Base-by-base conservation (phyloP, 2,888 invertebrate species). In the Rhimphoctona megacephalus region DNA sequence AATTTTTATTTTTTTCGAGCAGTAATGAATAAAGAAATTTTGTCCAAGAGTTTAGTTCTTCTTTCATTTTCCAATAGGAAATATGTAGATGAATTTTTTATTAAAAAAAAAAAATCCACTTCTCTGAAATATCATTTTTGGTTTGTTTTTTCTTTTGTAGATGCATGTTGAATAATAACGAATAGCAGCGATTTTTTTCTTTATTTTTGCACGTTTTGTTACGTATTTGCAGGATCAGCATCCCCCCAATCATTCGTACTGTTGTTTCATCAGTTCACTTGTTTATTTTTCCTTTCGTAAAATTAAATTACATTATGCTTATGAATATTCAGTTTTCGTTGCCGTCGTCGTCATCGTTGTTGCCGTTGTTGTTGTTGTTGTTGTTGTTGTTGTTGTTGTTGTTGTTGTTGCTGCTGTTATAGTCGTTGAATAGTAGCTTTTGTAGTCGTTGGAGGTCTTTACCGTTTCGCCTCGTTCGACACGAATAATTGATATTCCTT, bases 241-340 rank as follows among this genome's bases (percentile, higher is more conserved):
- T 30, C 2, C 19, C 14, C 57, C 54, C 22, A 5, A 61, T 61
- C 11, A 61, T 61, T 61, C 61, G 30, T 30, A 17, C 17, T 61
- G 61, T 30, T 30, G 30, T 61, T 30, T 30, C 61, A 61, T 61
- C 61, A 30, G 61, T 30, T 61, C 69, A 25, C 73, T 83, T 86
- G 77, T 69, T 70, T 74, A 73, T 73, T 76, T 70, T 76, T 17
- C 14, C 25, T 43, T 80, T 49, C 52, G 72, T 81, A 14, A 46
- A 81, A 77, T 85, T 33, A 11, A 54, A 64, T 70, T 83, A 46
- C 17, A 36, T 74, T 76, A n/a, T 43, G 83, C 81, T 83, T 86
- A 69, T 83, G 67, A 83, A 86, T 83, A 77, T 74, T 83, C 81
- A 77, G 61, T 61, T 85, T 81, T 81, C 30, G n/a, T 67, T 72